These are phyloP conservation scores for Rhinogobio ventralis DNA, from an alignment of 2,797 vertebrate genomes.

Conservation along the genomic window DNA sequence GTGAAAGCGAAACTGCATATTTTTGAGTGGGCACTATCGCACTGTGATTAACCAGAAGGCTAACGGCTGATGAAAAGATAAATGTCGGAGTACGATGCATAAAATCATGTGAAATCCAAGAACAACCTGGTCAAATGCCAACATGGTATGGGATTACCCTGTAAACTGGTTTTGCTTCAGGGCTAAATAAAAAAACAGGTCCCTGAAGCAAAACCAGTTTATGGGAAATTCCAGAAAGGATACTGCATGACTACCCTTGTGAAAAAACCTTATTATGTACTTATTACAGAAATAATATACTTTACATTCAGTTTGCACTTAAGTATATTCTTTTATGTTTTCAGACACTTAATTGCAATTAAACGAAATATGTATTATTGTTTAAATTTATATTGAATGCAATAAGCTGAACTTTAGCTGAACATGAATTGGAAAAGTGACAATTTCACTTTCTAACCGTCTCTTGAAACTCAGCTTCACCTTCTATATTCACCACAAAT, in stretches of 20 bases:
- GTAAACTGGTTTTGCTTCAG: background rate
- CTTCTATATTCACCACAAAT: background rate
- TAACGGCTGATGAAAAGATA: constrained; percentile 12
- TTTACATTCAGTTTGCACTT: background rate
- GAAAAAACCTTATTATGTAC: background rate
- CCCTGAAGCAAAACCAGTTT: background rate
- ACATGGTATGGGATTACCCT: too few relatives aligned
- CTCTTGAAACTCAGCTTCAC: background rate
- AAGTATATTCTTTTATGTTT: background rate
- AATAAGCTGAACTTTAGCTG: background rate
- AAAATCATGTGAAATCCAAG: background rate
- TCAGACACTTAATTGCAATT: background rate
- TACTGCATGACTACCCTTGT: background rate
- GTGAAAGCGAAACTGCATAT: background rate
- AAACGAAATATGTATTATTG: background rate
- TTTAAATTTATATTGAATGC: background rate
- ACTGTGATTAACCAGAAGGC: background rate
- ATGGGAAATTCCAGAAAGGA: background rate
- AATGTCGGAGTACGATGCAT: background rate
- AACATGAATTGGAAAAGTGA: background rate
- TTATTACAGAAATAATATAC: background rate
- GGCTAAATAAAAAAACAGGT: background rate
- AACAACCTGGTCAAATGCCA: background rate
- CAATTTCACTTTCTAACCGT: background rate
- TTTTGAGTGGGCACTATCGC: background rate